phyloP scores from a whole-genome alignment of 1,140 invertebrate genomes.

The Eumaeus atala region DNA sequence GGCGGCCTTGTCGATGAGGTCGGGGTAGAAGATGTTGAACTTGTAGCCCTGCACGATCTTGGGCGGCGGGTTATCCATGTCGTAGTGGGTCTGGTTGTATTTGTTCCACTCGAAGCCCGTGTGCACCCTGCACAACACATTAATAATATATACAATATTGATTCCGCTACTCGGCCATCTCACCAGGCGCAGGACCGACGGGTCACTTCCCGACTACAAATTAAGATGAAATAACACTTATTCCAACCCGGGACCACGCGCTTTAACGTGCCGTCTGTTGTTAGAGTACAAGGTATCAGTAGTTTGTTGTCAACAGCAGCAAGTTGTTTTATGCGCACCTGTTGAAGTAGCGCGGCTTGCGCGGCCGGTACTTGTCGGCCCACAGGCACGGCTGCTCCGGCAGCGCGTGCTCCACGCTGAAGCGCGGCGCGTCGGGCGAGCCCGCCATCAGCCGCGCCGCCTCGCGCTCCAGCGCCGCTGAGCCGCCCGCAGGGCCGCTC shows the following conservation, averaged over 20 bases:
- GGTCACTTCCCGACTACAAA: too few species aligned
- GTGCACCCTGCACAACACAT: constrained; percentile 79
- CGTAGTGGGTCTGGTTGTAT: constrained; percentile 99
- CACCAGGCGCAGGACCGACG: too few species aligned
- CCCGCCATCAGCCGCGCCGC: constrained; percentile 89
- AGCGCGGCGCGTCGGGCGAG: constrained; percentile 88
- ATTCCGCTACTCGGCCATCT: too few species aligned
- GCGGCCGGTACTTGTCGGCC: constrained; percentile 98
- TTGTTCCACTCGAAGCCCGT: constrained; percentile 99
- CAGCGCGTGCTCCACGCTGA: constrained; percentile 92
- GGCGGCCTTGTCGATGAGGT: constrained; percentile 95
- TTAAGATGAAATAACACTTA: too few species aligned
- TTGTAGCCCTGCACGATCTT: constrained; percentile 99
- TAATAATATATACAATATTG: too few species aligned
- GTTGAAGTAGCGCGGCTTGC: constrained; percentile 99
- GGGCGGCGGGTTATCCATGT: constrained; percentile 99
- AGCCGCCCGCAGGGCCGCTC: constrained; percentile 38
- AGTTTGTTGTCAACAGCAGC: too few species aligned
- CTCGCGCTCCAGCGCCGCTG: constrained; percentile 77
- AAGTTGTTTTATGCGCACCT: too few species aligned
- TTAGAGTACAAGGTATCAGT: too few species aligned
- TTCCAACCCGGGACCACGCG: too few species aligned
- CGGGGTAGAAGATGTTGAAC: constrained; percentile 99
- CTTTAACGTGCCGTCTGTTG: too few species aligned
- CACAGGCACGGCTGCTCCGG: constrained; percentile 94